These are phyloP conservation scores for Dugesia japonica DNA, from an alignment of 2,888 invertebrate genomes.

Conservation along the genomic window DNA sequence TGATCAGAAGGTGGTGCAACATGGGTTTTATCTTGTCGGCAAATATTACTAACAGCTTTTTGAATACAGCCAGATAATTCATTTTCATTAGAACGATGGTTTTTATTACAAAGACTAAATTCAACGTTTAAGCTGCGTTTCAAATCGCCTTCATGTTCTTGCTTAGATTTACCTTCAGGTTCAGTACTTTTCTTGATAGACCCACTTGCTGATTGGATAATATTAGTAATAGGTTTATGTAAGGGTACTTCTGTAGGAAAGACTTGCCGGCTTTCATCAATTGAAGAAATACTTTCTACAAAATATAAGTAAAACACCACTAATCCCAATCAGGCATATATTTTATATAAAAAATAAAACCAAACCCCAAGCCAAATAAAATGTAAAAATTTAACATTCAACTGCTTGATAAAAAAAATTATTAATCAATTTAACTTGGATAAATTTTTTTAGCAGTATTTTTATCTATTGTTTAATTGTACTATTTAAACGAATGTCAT, in stretches of 20 bases:
- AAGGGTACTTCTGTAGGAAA: neutral
- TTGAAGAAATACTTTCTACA: no score
- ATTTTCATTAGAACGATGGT: neutral
- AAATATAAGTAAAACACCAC: no score
- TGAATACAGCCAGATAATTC: constrained; percentile 7
- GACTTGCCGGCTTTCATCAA: neutral
- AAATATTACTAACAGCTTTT: constrained; percentile 9
- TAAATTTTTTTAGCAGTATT: no score
- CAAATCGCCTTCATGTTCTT: neutral
- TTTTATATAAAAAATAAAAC: neutral
- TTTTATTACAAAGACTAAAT: neutral
- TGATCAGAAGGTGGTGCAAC: neutral
- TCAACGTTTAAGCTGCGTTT: neutral
- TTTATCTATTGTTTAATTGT: no score
- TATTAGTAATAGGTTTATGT: neutral
- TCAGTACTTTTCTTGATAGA: neutral
- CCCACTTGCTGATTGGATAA: neutral
- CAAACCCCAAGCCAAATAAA: neutral
- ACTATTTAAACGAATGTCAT: no score
- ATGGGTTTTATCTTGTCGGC: neutral
- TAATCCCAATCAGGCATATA: neutral
- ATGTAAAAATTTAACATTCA: neutral
- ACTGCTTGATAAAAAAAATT: neutral
- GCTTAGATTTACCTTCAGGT: neutral
- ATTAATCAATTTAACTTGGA: no score